Evolutionary conservation across 2,888 invertebrate species (phyloP), one percentile per base, ranked within the genome.

Genomic region (Xanthostigma xanthostigma): DNA sequence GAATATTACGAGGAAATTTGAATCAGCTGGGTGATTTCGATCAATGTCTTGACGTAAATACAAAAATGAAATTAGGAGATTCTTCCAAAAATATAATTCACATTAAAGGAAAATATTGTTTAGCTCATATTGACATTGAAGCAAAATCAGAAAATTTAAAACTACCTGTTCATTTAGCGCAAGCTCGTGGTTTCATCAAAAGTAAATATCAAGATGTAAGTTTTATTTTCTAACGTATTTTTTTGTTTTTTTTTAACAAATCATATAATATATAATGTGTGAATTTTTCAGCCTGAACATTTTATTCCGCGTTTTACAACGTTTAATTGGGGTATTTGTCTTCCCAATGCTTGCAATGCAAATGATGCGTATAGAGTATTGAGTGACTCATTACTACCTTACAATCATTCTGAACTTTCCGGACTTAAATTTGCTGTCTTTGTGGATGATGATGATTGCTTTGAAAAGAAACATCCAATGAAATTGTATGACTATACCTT

Each of bases 21-120:
- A 81, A 81, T 61, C 82, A 82, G 62, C 66, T 81, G 13, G 82
- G 82, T 11, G 81, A 82, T 66, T 83, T 78, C 58, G 81, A 80
- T 64, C 75, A 80, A 64, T 82, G 82, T 58, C 66, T 79, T 51
- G 73, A 67, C 43, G 62, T 68, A 47, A 60, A 63, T 51, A 73
- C 78, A 12, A 70, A 74, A 17, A 76, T 81, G 1, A 73, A 78
- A 53, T 70, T 78, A 8, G 73, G 76, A 57, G 63, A 79, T 52
- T 72, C 73, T 44, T 68, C 70, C n/a, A 72, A 72, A 27, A 74
- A 72, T 49, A 69, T 77, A 33, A 73, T 81, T 9, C 75, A 71
- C 59, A 69, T 82, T 46, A 74, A 78, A 54, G 83, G 83, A 36
- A 78, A 81, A 60, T 83, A 83, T 62, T 83, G 83, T 58, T 62